Evolutionary conservation across 2,113 vertebrate genomes (phyloP).

Genomic region (Macquaria ambigua): DNA sequence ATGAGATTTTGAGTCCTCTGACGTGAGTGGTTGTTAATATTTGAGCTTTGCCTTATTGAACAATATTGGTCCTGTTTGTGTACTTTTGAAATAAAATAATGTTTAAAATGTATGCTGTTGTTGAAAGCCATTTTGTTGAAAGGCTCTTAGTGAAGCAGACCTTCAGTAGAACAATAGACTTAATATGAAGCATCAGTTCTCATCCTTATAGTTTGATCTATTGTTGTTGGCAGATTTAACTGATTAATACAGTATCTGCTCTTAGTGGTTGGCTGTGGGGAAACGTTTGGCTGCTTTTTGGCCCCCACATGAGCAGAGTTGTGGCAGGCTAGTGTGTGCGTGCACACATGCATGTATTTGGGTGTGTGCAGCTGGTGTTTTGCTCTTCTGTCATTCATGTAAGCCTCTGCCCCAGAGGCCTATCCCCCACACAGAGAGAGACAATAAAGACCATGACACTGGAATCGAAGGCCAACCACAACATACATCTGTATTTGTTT

Average conservation of each 20-base stretch:
- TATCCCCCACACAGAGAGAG: constrained; percentile 51
- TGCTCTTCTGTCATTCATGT: constrained; percentile 52
- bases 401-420: constrained; percentile 37
- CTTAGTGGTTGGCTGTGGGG: constrained; percentile 9
- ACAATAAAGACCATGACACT: constrained; percentile 65
- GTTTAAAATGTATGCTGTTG: constrained; percentile 85
- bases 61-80: constrained; percentile 90
- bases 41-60: constrained; percentile 93
- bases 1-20: constrained; percentile 87
- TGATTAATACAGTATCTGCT: constrained; percentile 51
- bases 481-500: constrained; percentile 74
- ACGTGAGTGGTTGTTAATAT: constrained; percentile 88
- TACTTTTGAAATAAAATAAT: constrained; percentile 99
- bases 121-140: constrained; percentile 37
- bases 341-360: neutral
- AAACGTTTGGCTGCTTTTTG: constrained; percentile 50
- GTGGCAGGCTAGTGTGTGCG: constrained; percentile 30
- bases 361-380: constrained; percentile 52
- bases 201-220: constrained; percentile 24
- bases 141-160: constrained; percentile 20
- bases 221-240: constrained; percentile 53
- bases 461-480: constrained; percentile 62
- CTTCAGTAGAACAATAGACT: constrained; percentile 29
- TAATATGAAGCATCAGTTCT: constrained; percentile 33
- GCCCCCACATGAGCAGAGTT: constrained; percentile 47